Base-by-base conservation (phyloP, 2,113 vertebrate species). In the Chaetodon trifascialis region DNA sequence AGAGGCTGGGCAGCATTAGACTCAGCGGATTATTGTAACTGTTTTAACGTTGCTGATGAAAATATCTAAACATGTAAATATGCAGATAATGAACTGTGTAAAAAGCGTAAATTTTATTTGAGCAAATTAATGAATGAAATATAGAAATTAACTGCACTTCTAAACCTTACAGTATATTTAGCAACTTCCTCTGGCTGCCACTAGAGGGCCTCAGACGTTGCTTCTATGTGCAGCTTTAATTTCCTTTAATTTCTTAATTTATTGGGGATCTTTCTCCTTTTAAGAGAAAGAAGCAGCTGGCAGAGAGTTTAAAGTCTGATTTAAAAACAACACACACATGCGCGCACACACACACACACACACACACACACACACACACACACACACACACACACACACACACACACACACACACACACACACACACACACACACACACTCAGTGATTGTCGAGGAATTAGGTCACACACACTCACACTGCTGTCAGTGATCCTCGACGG, bases 391-490 rank as follows among this genome's bases (percentile, higher is more conserved):
- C n/a, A n/a, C n/a, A n/a, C n/a, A n/a, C n/a, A n/a, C n/a, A n/a
- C n/a, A n/a, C n/a, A n/a, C n/a, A n/a, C n/a, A n/a, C n/a, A n/a
- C n/a, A n/a, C n/a, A n/a, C n/a, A n/a, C 73, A 74, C 60, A 49
- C 58, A 82, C 55, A 51, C 65, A 15, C 54, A 76, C 56, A 52
- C 76, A 70, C 73, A 44, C 36, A 16, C 51, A 12, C 9, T 63
- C 1, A n/a, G 38, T 64, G 91, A 85, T 84, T 89, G 79, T 88
- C 14, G 23, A 90, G 81, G 87, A 92, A 92, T 87, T 92, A 89
- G 93, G 90, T 90, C 87, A 86, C 52, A 44, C 66, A 73, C 40
- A 2, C 66, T 19, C 66, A 25, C 66, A 36, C 52, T 44, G 23
- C 21, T 16, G 56, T 63, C 82, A 65, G 38, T 84, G 77, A 88